Evolutionary conservation across 2,888 invertebrate species (phyloP).

Genomic region (Rhagonycha lutea): DNA sequence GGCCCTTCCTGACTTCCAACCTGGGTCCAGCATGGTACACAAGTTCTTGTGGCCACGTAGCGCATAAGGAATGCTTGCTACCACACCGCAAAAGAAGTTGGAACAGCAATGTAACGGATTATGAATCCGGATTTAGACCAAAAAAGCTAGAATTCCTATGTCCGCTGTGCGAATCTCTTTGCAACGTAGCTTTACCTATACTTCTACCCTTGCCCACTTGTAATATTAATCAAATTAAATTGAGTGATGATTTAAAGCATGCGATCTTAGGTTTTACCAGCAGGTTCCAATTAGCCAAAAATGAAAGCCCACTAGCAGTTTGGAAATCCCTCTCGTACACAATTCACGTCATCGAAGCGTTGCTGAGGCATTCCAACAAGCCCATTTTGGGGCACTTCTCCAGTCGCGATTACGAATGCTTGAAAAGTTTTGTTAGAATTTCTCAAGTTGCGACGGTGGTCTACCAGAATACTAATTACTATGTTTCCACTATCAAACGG

Average conservation of each 20-base stretch:
- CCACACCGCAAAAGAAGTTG: slow-evolving; percentile 88
- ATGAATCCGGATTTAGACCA: slow-evolving; percentile 84
- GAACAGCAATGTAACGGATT: slow-evolving; percentile 87
- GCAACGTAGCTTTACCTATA: slow-evolving; percentile 92
- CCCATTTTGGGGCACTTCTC: slow-evolving; percentile 77
- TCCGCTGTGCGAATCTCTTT: slow-evolving; percentile 94
- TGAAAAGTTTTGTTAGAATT: slow-evolving; percentile 71
- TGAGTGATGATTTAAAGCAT: slow-evolving; percentile 57
- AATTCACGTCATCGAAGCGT: slow-evolving; percentile 74
- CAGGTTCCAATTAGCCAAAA: slow-evolving; percentile 57
- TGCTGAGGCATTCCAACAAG: slow-evolving; percentile 70
- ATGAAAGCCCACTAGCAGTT: slow-evolving; percentile 60
- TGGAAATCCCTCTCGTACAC: slow-evolving; percentile 83
- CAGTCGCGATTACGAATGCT: slow-evolving; percentile 75
- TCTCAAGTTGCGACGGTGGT: slow-evolving; percentile 58
- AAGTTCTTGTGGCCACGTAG: slow-evolving; percentile 95
- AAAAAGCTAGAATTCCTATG: slow-evolving; percentile 95
- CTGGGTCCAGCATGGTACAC: slow-evolving; percentile 82
- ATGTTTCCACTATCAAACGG: slow-evolving; percentile 58
- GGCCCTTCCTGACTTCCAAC: slow-evolving; percentile 62
- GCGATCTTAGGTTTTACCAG: slow-evolving; percentile 61
- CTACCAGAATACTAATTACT: slow-evolving; percentile 49
- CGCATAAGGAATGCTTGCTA: slow-evolving; percentile 95
- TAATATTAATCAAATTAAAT: slow-evolving; percentile 51
- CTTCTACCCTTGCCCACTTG: slow-evolving; percentile 70